A percentile compares a stretch with the other conserved stretches of the same genome.
Conservation (phyloP, 2,888 invertebrate species). For the Griposia aprilina region DNA sequence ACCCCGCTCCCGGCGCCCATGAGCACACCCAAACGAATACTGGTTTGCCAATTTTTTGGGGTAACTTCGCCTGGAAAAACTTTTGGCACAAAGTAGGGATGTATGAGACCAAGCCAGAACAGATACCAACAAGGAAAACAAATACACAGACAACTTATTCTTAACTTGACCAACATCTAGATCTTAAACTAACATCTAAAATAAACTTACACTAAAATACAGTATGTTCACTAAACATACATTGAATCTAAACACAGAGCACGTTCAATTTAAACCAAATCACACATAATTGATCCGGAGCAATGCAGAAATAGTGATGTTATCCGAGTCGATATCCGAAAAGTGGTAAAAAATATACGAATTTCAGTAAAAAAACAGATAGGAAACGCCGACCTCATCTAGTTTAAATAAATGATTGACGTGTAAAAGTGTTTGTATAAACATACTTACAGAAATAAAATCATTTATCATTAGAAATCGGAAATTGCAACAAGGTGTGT, state of each 20-base stretch:
- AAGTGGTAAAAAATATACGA: not conserved
- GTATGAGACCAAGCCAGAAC: not conserved
- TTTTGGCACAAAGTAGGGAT: not conserved
- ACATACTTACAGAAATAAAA: no score
- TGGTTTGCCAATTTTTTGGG: no score
- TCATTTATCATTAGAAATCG: no score
- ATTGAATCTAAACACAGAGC: constrained; percentile 71
- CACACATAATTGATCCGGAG: constrained; percentile 79
- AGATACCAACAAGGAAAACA: not conserved
- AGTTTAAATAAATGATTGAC: no score
- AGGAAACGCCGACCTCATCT: no score
- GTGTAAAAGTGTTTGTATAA: no score
- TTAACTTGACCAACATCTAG: constrained; percentile 6
- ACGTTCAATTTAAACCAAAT: constrained; percentile 77
- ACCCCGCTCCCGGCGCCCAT: no score
- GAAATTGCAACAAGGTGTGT: not conserved
- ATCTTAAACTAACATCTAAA: constrained; percentile 19
- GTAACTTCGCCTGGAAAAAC: not conserved
- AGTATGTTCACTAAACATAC: constrained; percentile 58
- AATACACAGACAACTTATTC: constrained; percentile 8
- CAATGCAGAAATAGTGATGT: constrained; percentile 69
- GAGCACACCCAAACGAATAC: no score
- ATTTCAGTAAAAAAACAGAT: not conserved
- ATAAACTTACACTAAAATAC: constrained; percentile 32
- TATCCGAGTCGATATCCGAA: constrained; percentile 35